Evolutionary conservation across 2,888 invertebrate genomes (phyloP), one percentile per base, ranked within the genome.

Genomic region (Blastobasis lacticolella): DNA sequence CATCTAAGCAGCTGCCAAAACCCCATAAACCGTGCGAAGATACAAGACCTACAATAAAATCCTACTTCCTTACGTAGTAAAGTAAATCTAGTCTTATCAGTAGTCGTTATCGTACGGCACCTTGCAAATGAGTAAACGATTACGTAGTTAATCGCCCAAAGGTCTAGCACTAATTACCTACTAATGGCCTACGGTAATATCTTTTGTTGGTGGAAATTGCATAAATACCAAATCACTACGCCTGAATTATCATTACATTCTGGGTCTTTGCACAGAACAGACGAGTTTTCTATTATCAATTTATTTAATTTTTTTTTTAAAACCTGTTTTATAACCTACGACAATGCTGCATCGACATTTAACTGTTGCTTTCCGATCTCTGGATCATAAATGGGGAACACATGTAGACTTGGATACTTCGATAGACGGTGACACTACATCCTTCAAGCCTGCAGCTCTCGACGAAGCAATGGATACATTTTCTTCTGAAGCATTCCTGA

Each of bases 271-370:
- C 3, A 23, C 23, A 23, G 23, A 5, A 38, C 6, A 23, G 23
- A 23, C 23, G 23, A 23, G 23, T 23, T 2, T 23, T 23, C 23
- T 1, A 23, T 23, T 23, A 23, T 2, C 23, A 23, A 23, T 23
- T 23, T 1, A 23, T 23, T 23, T 1, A 23, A 23, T 23, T 23
- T 23, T 23, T 23, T 23, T 23, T 23, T 1, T 23, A 2, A 2
- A 23, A 1, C 23, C 1, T 23, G 3, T 23, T 23, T 23, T 23
- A 23, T 23, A 23, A 23, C 23, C 23, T 23, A 23, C 23, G 9
- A 65, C 53, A 55, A 81, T 80, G 80, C 59, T 78, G 0, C 80
- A 82, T 60, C 59, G 76, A n/a, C 78, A 80, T 60, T 62, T 80
- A 42, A 66, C 75, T 2, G 71, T 66, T 10, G 75, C 75, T 4